Evolutionary conservation across 1,140 invertebrate species (phyloP), one percentile per base, ranked within the genome.

Genomic region (Drosophila kikkawai): DNA sequence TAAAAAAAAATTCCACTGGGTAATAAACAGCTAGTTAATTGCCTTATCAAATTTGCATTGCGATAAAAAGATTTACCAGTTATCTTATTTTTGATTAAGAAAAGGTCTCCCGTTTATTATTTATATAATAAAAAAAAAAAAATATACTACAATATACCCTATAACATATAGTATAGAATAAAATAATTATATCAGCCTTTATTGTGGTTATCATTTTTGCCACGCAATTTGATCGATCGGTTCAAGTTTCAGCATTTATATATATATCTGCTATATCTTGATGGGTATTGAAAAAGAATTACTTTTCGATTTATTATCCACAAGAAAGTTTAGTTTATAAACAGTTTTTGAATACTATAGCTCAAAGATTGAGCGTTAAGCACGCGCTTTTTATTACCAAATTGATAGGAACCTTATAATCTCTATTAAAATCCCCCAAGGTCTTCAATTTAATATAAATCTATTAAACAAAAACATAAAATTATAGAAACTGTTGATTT

Each of bases 261-360:
- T 41, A 41, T 22, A 12, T 48, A 22, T 39, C 6, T 22, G 19
- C 4, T 39, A 19, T 64, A 42, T 64, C 61, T 64, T 64, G 51
- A 64, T 22, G 51, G 61, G 53, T 42, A 34, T 59, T 9, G 13
- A n/a, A 9, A n/a, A 34, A 41, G 61, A 29, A 59, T 64, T 64
- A 64, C 36, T 60, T 59, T 32, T 60, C 51, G 61, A 64, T 64
- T 64, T 59, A 42, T 64, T 64, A 64, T n/a, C 36, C 51, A 4
- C 19, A 17, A 42, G 17, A 57, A 57, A 57, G 36, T 57, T 39
- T 57, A 22, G 34, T 55, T 53, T 45, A 13, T 9, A 12, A 13
- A n/a, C 29, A 34, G 9, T 51, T 50, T 0, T 19, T 12, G 29
- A 17, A 17, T 34, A 19, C 29, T 17, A 17, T n/a, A 17, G 29